Evolutionary conservation across 2,888 invertebrate species (phyloP).

Genomic region (Hydropsyche betteni): DNA sequence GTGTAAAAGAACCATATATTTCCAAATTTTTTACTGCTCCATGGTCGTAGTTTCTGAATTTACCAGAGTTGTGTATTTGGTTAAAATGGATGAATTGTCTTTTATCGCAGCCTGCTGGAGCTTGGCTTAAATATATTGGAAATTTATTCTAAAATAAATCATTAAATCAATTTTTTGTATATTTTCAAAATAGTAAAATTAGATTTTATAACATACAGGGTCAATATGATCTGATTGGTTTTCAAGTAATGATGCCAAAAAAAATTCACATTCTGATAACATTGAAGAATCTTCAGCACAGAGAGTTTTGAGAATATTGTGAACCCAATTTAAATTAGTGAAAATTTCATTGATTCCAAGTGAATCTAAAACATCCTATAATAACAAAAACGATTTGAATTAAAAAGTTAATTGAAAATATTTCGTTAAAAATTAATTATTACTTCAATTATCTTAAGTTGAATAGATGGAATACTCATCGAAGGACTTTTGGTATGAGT

Average conservation of each 20-base stretch:
- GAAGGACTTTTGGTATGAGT: conserved; percentile 63
- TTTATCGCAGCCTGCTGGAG: conserved; percentile 55
- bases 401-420: no score
- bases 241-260: conserved; percentile 63
- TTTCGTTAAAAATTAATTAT: no score
- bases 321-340: conserved; percentile 53
- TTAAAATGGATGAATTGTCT: conserved; percentile 56
- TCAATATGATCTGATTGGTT: conserved; percentile 59
- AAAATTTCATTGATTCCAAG: conserved; percentile 64
- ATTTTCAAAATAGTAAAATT: neutral
- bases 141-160: conserved; percentile 53
- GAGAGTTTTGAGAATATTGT: conserved; percentile 54
- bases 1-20: conserved; percentile 53
- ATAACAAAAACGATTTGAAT: neutral
- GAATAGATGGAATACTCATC: conserved; percentile 54
- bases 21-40: conserved; percentile 53
- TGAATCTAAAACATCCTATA: conserved; percentile 55
- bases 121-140: conserved; percentile 55
- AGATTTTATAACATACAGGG: conserved; percentile 55
- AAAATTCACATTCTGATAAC: conserved; percentile 61
- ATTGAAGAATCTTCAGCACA: conserved; percentile 57
- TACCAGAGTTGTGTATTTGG: conserved; percentile 53
- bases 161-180: neutral
- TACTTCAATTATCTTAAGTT: conserved; percentile 56
- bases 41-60: conserved; percentile 56